phyloP scores from a whole-genome alignment of 2,888 invertebrate species.

The Drosophila tanythrix region DNA sequence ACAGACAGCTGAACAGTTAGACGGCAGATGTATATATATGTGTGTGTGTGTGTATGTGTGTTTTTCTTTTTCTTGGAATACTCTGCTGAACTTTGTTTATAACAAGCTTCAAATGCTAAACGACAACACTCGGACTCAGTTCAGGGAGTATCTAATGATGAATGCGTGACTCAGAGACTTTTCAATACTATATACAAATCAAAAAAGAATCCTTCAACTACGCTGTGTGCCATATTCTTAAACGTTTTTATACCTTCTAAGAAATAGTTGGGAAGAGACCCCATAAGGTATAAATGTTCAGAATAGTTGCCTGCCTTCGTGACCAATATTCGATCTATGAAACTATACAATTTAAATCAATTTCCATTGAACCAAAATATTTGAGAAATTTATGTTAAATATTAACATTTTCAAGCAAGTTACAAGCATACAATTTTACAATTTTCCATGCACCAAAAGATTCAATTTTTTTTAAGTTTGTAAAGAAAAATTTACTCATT shows the following conservation, averaged over 20 bases:
- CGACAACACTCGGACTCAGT: not conserved
- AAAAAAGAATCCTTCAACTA: not conserved
- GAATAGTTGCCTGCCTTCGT: not conserved
- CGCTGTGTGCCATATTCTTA: not conserved
- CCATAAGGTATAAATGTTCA: not conserved
- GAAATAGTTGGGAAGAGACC: not conserved
- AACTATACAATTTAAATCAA: too few relatives aligned
- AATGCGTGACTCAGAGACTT: slow-evolving; percentile 2
- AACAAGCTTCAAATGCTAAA: not conserved
- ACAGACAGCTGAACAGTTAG: slow-evolving; percentile 4
- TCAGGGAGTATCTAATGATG: not conserved
- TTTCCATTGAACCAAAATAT: too few relatives aligned
- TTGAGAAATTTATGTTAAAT: too few relatives aligned
- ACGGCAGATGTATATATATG: not conserved
- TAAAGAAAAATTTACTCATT: too few relatives aligned
- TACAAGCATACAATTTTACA: too few relatives aligned
- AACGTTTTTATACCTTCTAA: too few relatives aligned
- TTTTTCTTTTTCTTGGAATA: not conserved
- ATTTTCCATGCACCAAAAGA: too few relatives aligned
- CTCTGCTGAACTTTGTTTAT: slow-evolving; percentile 3
- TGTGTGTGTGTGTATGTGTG: not conserved
- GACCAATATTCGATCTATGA: too few relatives aligned
- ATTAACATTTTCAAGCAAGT: too few relatives aligned
- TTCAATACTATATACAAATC: not conserved
- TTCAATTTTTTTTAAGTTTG: too few relatives aligned